phyloP scores from a whole-genome alignment of 2,888 invertebrate species.

The Mayetiola destructor region DNA sequence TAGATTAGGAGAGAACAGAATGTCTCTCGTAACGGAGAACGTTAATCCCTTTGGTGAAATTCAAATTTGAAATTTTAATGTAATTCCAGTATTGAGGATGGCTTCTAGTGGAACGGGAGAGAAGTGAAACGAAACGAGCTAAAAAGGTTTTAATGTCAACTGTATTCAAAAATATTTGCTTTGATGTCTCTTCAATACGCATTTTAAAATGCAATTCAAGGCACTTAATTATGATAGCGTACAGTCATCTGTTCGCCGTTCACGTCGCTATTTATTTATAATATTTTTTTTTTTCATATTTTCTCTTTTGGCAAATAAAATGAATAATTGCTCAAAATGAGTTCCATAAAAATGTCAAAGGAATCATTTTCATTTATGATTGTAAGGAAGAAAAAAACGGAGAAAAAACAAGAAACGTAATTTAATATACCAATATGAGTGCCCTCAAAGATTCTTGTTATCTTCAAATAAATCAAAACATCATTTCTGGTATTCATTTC shows the following conservation, averaged over 20 bases:
- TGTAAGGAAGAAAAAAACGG: not conserved
- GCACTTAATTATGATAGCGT: slow-evolving; percentile 1
- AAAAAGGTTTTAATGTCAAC: slow-evolving; percentile 9
- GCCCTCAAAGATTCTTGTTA: too few relatives aligned
- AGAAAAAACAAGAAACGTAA: not conserved
- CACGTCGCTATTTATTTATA: too few relatives aligned
- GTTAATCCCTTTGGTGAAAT: not conserved
- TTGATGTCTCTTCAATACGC: not conserved
- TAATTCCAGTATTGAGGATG: too few relatives aligned
- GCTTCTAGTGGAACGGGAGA: not conserved
- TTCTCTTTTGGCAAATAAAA: too few relatives aligned
- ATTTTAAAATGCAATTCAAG: slow-evolving; percentile 2
- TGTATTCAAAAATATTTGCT: not conserved
- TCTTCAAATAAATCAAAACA: too few relatives aligned
- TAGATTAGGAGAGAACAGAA: too few relatives aligned
- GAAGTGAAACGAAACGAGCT: not conserved
- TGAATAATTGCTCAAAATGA: too few relatives aligned
- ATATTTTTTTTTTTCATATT: too few relatives aligned
- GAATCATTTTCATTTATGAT: not conserved
- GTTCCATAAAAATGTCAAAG: slow-evolving; percentile 3
- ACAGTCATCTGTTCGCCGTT: too few relatives aligned
- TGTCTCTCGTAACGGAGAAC: too few relatives aligned
- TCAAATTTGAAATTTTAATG: not conserved
- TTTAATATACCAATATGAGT: too few relatives aligned
- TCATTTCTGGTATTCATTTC: too few relatives aligned